Conservation (phyloP, 2,888 invertebrate species). For the Hymenopus coronatus region DNA sequence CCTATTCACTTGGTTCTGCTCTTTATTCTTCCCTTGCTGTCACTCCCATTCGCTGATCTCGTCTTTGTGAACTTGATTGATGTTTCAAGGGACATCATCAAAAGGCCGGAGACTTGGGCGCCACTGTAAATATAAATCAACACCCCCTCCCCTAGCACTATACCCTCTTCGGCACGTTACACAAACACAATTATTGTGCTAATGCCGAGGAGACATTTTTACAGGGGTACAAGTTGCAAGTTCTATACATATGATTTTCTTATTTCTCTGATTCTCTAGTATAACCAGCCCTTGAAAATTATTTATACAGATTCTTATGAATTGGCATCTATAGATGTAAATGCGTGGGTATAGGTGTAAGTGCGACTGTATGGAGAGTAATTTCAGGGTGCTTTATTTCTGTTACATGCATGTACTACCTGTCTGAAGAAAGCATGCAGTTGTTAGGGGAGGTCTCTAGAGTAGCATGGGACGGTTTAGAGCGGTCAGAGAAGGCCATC, state of each 20-base stretch:
- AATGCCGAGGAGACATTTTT: neutral
- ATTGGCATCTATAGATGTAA: too few species aligned
- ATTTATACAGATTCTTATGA: too few species aligned
- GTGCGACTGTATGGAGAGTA: too few species aligned
- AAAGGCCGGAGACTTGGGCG: neutral
- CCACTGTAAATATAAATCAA: neutral
- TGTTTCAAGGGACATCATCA: neutral
- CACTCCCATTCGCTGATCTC: neutral
- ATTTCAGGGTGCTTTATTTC: too few species aligned
- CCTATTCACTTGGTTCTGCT: neutral
- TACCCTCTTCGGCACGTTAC: neutral
- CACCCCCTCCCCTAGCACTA: neutral
- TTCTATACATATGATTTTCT: neutral
- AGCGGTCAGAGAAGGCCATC: too few species aligned
- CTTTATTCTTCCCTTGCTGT: neutral
- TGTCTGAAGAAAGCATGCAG: too few species aligned
- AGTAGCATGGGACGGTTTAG: too few species aligned
- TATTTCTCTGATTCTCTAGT: neutral
- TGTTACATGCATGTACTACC: too few species aligned
- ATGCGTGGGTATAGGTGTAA: too few species aligned
- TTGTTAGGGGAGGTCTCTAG: too few species aligned
- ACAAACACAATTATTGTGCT: neutral
- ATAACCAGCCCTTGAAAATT: too few species aligned
- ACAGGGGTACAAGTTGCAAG: neutral
- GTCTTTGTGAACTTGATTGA: neutral